phyloP scores from a whole-genome alignment of 2,797 vertebrate genomes.

The Silurus aristotelis region DNA sequence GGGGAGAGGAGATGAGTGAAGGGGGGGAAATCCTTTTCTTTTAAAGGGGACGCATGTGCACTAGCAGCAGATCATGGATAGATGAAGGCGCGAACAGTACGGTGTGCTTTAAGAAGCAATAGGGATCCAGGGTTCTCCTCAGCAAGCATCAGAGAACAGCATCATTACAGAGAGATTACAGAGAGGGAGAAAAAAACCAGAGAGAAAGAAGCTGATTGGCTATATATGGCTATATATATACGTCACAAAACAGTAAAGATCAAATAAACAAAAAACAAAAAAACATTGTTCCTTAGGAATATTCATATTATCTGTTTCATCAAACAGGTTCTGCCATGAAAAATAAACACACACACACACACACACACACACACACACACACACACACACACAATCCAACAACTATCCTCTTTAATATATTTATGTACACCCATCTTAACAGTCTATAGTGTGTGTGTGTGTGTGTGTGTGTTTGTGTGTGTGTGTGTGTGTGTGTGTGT shows the following conservation, averaged over 20 bases:
- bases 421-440: background rate
- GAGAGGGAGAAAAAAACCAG: background rate
- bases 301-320: background rate
- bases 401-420: background rate
- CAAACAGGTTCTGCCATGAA: background rate
- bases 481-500: too few relatives aligned
- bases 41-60: conserved; percentile 31
- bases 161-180: background rate
- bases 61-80: background rate
- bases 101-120: conserved; percentile 12
- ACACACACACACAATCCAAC: background rate
- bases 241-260: background rate
- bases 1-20: conserved; percentile 26
- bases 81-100: background rate
- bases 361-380: background rate
- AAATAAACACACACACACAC: background rate
- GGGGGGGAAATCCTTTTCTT: background rate
- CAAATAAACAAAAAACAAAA: background rate
- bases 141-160: background rate
- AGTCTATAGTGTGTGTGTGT: too few relatives aligned
- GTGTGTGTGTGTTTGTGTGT: too few relatives aligned
- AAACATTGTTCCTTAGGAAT: background rate
- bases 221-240: background rate
- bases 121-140: background rate
- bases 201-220: background rate